phyloP scores from a whole-genome alignment of 2,797 vertebrate species.

The Pantherophis alleghaniensis region DNA sequence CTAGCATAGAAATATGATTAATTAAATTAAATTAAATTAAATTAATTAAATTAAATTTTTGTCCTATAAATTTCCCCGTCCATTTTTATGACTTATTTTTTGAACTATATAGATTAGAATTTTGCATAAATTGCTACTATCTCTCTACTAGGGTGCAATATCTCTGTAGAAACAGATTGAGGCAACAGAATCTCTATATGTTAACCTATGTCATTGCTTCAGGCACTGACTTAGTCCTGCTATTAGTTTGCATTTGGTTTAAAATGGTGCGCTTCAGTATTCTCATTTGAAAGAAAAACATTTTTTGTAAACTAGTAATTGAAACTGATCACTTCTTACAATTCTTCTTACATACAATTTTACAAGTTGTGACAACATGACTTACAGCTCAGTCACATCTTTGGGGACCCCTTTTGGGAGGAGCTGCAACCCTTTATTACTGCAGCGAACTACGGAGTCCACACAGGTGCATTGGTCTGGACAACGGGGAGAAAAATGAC shows the following conservation, averaged over 20 bases:
- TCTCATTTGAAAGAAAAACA: background rate
- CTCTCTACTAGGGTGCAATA: background rate
- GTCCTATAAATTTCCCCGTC: background rate
- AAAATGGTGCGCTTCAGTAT: background rate
- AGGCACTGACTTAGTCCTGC: background rate
- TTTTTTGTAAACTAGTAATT: background rate
- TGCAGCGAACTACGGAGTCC: constrained; percentile 92
- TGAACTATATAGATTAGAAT: background rate
- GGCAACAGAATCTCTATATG: constrained; percentile 5
- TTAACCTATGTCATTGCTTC: background rate
- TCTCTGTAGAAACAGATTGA: background rate
- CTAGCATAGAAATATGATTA: too few relatives aligned
- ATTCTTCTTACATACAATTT: background rate
- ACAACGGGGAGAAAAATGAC: constrained; percentile 87
- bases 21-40: too few relatives aligned
- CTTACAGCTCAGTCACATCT: constrained; percentile 96
- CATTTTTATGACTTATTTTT: background rate
- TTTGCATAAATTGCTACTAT: background rate
- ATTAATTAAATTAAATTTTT: background rate
- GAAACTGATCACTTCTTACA: background rate
- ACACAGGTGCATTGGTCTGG: constrained; percentile 91
- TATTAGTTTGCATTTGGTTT: background rate
- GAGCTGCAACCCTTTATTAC: constrained; percentile 86
- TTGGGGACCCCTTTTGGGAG: constrained; percentile 94
- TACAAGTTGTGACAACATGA: constrained; percentile 48